Percentiles rank a stretch among this genome's conserved stretches.
phyloP scores from a whole-genome alignment of 2,888 invertebrate species.

The Terebella lapidaria region DNA sequence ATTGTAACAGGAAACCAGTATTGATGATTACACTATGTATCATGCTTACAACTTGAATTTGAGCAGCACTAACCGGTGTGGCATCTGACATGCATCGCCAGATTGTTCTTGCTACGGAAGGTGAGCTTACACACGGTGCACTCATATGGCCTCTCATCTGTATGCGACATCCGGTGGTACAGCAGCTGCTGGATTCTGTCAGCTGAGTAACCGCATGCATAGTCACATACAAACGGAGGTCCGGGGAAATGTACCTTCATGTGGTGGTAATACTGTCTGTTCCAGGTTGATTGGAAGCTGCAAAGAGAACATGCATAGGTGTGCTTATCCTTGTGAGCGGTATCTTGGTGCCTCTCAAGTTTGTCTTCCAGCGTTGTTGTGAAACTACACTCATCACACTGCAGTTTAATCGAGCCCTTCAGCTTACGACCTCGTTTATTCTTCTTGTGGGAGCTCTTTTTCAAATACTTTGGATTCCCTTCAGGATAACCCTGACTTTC shows the following conservation, averaged over 20 bases:
- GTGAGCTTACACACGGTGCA: slow-evolving; percentile 60
- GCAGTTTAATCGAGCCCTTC: background rate
- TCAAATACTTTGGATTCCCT: background rate
- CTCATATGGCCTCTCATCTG: slow-evolving; percentile 54
- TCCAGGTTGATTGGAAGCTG: slow-evolving; percentile 14
- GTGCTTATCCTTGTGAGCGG: slow-evolving; percentile 4
- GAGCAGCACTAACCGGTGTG: slow-evolving; percentile 54
- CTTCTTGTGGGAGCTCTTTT: background rate
- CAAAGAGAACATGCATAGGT: slow-evolving; percentile 16
- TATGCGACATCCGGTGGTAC: slow-evolving; percentile 61
- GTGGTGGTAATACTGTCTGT: slow-evolving; percentile 19
- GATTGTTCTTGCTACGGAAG: slow-evolving; percentile 61
- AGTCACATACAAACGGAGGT: slow-evolving; percentile 63
- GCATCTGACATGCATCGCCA: slow-evolving; percentile 60
- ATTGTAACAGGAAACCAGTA: background rate
- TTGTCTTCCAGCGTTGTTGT: background rate
- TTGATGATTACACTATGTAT: background rate
- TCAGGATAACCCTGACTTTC: background rate
- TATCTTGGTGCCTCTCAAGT: slow-evolving; percentile 6
- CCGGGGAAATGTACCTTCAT: slow-evolving; percentile 56
- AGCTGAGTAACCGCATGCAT: slow-evolving; percentile 58
- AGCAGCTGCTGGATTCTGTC: slow-evolving; percentile 59
- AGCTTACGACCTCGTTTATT: background rate
- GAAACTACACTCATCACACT: background rate
- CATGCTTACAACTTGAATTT: background rate